Evolutionary conservation across 1,140 invertebrate genomes (phyloP).

Genomic region (Euura lappo): DNA sequence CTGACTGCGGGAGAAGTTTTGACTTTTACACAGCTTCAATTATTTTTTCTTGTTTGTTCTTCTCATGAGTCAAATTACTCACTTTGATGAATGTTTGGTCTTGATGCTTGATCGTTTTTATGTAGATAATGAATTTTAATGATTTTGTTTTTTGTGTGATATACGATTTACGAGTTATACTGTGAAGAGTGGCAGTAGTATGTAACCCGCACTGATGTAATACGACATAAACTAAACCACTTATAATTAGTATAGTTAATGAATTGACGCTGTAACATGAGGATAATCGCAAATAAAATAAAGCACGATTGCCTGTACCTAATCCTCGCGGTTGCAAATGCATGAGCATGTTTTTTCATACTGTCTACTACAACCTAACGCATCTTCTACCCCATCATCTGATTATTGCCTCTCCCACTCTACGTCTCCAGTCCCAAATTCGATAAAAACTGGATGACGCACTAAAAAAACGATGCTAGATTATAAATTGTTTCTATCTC

Average conservation of each 20-base stretch:
- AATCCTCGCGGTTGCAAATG: not conserved
- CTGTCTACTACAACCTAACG: not conserved
- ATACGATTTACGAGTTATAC: not conserved
- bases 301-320: not conserved
- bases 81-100: not conserved
- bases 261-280: too few relatives aligned
- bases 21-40: not conserved
- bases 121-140: too few relatives aligned
- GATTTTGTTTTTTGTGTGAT: not conserved
- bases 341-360: not conserved
- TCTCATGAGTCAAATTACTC: not conserved
- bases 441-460: too few relatives aligned
- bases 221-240: too few relatives aligned
- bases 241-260: too few relatives aligned
- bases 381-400: not conserved
- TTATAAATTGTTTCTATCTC: too few relatives aligned
- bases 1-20: too few relatives aligned
- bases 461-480: too few relatives aligned
- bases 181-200: conserved; percentile 9
- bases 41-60: conserved; percentile 13
- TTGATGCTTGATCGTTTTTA: not conserved
- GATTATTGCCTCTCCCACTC: too few relatives aligned
- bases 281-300: not conserved
- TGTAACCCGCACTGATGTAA: not conserved
- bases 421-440: too few relatives aligned